Conservation (phyloP, 2,888 invertebrate genomes). For the Erebia ligea region DNA sequence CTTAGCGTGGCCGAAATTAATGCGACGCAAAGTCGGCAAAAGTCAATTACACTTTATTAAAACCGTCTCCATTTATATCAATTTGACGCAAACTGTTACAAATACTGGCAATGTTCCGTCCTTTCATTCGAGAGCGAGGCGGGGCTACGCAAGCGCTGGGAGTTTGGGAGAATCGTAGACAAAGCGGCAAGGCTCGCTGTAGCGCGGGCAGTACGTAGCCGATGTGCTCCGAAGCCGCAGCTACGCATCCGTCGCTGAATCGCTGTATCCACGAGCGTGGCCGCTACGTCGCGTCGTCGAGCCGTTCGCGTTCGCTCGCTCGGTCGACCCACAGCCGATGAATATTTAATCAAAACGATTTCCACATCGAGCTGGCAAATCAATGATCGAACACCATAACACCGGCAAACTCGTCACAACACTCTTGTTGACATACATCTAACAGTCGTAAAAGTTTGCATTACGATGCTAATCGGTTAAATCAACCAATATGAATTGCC, state of each 20-base stretch:
- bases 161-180: constrained; percentile 54
- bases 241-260: constrained; percentile 45
- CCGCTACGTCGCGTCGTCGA: constrained; percentile 42
- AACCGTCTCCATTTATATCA: constrained; percentile 84
- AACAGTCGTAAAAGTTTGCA: constrained; percentile 64
- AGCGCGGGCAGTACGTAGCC: constrained; percentile 58
- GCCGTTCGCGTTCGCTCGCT: constrained; percentile 49
- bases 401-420: constrained; percentile 61
- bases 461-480: constrained; percentile 69
- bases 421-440: constrained; percentile 61
- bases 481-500: constrained; percentile 67
- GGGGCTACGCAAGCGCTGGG: constrained; percentile 80
- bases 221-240: constrained; percentile 60
- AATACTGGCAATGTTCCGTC: constrained; percentile 83
- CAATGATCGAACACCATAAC: constrained; percentile 67
- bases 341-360: constrained; percentile 76
- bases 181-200: constrained; percentile 50
- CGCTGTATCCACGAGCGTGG: constrained; percentile 45
- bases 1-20: constrained; percentile 82
- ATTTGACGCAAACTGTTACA: constrained; percentile 84
- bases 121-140: constrained; percentile 78
- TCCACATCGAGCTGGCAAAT: constrained; percentile 61
- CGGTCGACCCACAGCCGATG: constrained; percentile 56
- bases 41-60: constrained; percentile 84
- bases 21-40: constrained; percentile 82